Evolutionary conservation across 2,797 vertebrate genomes (phyloP), one percentile per base, ranked within the genome.

Genomic region (Danio choprae): DNA sequence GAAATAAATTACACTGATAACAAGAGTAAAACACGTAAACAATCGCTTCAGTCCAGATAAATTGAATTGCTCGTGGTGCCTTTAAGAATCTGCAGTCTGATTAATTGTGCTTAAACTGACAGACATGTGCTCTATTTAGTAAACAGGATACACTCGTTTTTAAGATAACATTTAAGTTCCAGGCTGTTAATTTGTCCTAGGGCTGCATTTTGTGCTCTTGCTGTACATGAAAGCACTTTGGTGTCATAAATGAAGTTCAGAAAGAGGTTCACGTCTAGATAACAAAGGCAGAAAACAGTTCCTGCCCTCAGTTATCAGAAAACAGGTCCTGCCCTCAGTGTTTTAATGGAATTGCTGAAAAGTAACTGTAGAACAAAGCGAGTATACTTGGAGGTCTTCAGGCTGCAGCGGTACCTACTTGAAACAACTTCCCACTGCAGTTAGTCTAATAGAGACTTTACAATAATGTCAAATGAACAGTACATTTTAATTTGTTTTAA

Each of bases 61-160:
- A 68, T 68, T 67, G 1, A 44, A 12, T 36, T 29, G 62, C 40
- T 29, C 8, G 2, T 6, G 20, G 40, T 44, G 51, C 15, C 38
- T 29, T 56, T 11, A 63, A 15, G 13, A 76, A 55, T 13, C 12
- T 43, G 48, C 13, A 12, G 12, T 9, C 18, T 51, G 48, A n/a
- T 12, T 53, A 16, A 76, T 55, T 64, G 48, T 43, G 9, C 9
- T 67, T 4, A 4, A 44, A 44, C 40, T 55, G 74, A 76, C 48
- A 76, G 60, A 76, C 48, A 55, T 20, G 60, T 13, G n/a, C 7
- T 22, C 12, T 29, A 7, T 46, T 77, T 68, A 56, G 63, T 36
- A 44, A 67, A 46, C 74, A 29, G 46, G 73, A 75, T 16, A 41
- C 7, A 4, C 13, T 74, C 7, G n/a, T 15, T 7, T 75, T 41